A percentile compares a stretch with the other conserved stretches of the same genome.
Conservation (phyloP, 2,113 vertebrate species). For the Malaclemys terrapin region DNA sequence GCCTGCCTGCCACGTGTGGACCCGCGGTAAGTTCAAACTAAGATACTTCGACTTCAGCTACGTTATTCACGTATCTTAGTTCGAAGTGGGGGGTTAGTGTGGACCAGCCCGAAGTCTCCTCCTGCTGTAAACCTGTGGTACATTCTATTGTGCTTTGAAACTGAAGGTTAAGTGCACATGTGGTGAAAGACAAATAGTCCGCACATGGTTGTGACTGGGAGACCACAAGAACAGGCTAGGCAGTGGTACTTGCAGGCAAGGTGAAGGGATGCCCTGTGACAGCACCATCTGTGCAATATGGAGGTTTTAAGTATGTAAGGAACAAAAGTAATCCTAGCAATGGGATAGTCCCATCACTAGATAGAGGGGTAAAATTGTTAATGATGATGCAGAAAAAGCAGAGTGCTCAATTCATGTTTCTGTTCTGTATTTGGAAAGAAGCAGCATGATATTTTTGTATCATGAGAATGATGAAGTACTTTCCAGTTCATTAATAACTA, state of each 20-base stretch:
- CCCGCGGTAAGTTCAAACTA: too few relatives aligned
- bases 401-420: slow-evolving; percentile 27
- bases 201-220: not conserved
- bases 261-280: too few relatives aligned
- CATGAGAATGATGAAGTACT: slow-evolving; percentile 32
- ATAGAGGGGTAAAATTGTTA: not conserved
- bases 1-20: too few relatives aligned
- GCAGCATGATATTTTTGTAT: slow-evolving; percentile 3
- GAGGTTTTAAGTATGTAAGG: too few relatives aligned
- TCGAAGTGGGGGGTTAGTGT: too few relatives aligned
- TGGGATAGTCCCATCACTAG: not conserved
- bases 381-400: not conserved
- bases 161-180: not conserved
- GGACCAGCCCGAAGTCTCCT: not conserved
- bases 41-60: too few relatives aligned
- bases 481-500: slow-evolving; percentile 1
- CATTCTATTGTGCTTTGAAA: not conserved
- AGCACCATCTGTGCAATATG: too few relatives aligned
- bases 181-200: not conserved
- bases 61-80: too few relatives aligned
- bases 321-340: too few relatives aligned
- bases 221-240: too few relatives aligned
- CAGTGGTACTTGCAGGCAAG: too few relatives aligned
- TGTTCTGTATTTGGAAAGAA: slow-evolving; percentile 44
- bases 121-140: not conserved